These are phyloP conservation scores for Myotis brandtii DNA, from an alignment of 2,113 vertebrate species.

Conservation along the genomic window DNA sequence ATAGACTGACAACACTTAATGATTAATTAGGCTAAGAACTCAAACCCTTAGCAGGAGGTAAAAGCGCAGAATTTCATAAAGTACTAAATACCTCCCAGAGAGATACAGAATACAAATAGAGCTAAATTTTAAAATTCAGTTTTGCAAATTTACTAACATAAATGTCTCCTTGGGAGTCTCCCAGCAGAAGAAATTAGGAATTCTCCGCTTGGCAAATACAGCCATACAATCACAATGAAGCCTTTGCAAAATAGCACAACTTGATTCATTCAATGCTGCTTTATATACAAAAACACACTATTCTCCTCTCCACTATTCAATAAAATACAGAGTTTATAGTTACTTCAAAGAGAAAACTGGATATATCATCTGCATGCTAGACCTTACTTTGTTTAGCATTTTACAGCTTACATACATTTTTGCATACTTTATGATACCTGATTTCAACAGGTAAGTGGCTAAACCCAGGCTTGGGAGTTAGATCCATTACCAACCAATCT, in stretches of 20 bases:
- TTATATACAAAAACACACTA: neutral
- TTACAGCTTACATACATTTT: neutral
- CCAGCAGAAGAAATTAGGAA: conserved; percentile 49
- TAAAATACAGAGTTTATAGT: neutral
- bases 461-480: neutral
- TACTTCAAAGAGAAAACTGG: neutral
- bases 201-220: conserved; percentile 37
- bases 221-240: conserved; percentile 5
- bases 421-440: neutral
- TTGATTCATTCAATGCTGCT: neutral
- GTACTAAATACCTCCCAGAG: conserved; percentile 67
- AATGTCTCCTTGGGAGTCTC: conserved; percentile 62
- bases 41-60: conserved; percentile 83
- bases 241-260: neutral
- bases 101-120: conserved; percentile 76
- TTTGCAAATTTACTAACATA: conserved; percentile 76
- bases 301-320: neutral
- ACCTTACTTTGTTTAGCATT: neutral
- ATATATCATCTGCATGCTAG: neutral
- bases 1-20: conserved; percentile 85
- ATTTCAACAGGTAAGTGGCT: neutral
- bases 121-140: conserved; percentile 74
- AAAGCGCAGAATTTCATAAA: conserved; percentile 77
- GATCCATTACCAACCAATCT: neutral
- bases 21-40: conserved; percentile 86